Base-by-base conservation (phyloP, 1,140 invertebrate genomes). In the Leptinotarsa defecta region DNA sequence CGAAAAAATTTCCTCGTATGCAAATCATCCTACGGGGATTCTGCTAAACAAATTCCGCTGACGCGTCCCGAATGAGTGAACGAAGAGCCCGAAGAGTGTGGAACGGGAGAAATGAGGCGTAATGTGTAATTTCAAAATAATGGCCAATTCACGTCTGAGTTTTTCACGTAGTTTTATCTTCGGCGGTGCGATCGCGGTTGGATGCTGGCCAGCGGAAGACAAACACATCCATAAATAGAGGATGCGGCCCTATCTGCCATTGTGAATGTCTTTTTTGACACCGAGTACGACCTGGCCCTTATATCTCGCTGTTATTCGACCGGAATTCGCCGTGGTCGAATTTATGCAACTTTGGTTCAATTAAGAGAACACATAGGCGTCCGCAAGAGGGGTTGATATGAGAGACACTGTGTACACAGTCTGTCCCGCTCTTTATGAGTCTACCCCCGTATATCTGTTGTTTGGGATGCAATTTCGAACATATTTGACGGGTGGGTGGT, bases 191-290 rank as follows among this genome's bases (percentile, higher is more conserved):
- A 78, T 79, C 71, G 64, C 73, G 64, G 69, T 78, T 81, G 80
- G 80, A 80, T 67, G 62, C 71, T 67, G 65, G 80, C 80, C 80
- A 81, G 73, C 48, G 71, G 65, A 78, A 80, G 80, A 81, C 80
- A 80, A 81, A 81, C 79, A 81, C 73, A 74, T 62, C 74, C 79
- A 77, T 81, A 80, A 81, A 80, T 80, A 80, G 77, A 77, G 64
- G 77, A 78, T 73, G 76, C 43, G 71, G 74, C 52, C 74, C 76
- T 77, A 81, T 78, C 80, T 76, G 75, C 76, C 78, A 73, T 74
- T 77, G 80, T 69, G 77, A 80, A 80, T 70, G 68, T 70, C 48
- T 49, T 27, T 73, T 64, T 64, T 64, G 61, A 63, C 34, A 73
- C 63, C 52, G 24, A n/a, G 20, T 1, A 22, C 62, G 34, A 64